Base-by-base conservation (phyloP, 2,888 invertebrate genomes). In the Halictus ligatus region DNA sequence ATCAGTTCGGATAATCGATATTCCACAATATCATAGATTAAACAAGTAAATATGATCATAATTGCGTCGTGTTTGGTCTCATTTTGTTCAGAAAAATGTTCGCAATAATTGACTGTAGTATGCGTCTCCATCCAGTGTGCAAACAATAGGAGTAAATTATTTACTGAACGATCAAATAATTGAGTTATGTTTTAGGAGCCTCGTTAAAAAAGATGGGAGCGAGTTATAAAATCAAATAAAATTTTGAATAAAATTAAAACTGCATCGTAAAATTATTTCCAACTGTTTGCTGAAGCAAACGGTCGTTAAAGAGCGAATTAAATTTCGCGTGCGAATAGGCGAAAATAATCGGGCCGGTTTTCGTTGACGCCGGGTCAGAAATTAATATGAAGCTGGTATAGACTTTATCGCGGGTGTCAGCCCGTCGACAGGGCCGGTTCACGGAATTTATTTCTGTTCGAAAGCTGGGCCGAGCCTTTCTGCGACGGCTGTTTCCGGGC, bases 391-490 rank as follows among this genome's bases (percentile, higher is more conserved):
- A 18, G 2, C 54, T 69, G 6, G 35, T 8, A n/a, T 12, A 10
- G 15, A n/a, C 75, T 71, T 71, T 50, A 25, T 35, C 10, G 18
- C 0, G 35, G 15, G 29, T 18, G 77, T 58, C 73, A 69, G 29
- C 54, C 25, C 46, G 69, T 58, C 77, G 25, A 21, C 29, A 25
- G 46, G 54, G 83, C 5, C 54, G 15, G 13, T 48, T 35, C 50
- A 10, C 54, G 67, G 13, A 77, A 69, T 73, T 67, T 46, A 77
- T 83, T 77, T 84, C 74, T 69, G 54, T 40, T 40, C 25, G 18
- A 74, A n/a, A 48, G 40, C 29, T 35, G 43, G 48, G 18, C 69
- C 69, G 35, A 15, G 50, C 12, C 64, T 73, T 29, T 15, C 40
- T 25, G 35, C 64, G n/a, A 77, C 46, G 48, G 46, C 69, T 48